phyloP scores from a whole-genome alignment of 2,888 invertebrate genomes.

The Azorinus chamasolen region DNA sequence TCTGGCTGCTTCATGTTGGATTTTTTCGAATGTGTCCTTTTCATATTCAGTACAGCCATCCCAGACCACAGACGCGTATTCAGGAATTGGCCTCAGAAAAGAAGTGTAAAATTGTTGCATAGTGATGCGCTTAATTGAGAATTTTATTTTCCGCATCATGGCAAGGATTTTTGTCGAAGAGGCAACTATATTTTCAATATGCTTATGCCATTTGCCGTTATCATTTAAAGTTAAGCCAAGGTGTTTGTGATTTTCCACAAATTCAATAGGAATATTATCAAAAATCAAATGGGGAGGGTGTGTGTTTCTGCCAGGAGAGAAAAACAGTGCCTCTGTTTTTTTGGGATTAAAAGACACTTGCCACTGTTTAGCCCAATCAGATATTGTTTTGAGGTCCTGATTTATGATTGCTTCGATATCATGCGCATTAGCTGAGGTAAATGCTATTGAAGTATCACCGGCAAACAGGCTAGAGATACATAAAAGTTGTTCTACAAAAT shows the following conservation, averaged over 20 bases:
- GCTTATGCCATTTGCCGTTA: conserved; percentile 4
- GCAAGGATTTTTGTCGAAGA: conserved; percentile 11
- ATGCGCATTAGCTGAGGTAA: conserved; percentile 10
- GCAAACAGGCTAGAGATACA: conserved; percentile 39
- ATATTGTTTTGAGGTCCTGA: conserved; percentile 13
- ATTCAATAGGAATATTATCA: conserved; percentile 4
- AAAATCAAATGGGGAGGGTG: background rate
- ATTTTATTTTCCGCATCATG: conserved; percentile 7
- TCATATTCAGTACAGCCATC: background rate
- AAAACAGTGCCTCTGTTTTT: conserved; percentile 30
- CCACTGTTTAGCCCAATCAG: conserved; percentile 33
- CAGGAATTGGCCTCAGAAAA: conserved; percentile 10
- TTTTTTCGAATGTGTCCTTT: conserved; percentile 3
- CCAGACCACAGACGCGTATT: background rate
- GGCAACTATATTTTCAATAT: conserved; percentile 8
- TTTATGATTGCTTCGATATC: conserved; percentile 25
- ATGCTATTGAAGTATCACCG: conserved; percentile 31
- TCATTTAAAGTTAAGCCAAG: conserved; percentile 15
- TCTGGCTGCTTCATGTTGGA: conserved; percentile 5
- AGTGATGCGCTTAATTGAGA: background rate
- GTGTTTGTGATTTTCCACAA: too few relatives aligned
- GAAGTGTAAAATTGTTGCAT: conserved; percentile 3
- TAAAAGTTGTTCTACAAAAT: conserved; percentile 29
- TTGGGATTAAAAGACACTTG: conserved; percentile 26
- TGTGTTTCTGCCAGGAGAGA: background rate